Evolutionary conservation across 2,888 invertebrate species (phyloP).

Genomic region (Hirtodrosophila histrioides): DNA sequence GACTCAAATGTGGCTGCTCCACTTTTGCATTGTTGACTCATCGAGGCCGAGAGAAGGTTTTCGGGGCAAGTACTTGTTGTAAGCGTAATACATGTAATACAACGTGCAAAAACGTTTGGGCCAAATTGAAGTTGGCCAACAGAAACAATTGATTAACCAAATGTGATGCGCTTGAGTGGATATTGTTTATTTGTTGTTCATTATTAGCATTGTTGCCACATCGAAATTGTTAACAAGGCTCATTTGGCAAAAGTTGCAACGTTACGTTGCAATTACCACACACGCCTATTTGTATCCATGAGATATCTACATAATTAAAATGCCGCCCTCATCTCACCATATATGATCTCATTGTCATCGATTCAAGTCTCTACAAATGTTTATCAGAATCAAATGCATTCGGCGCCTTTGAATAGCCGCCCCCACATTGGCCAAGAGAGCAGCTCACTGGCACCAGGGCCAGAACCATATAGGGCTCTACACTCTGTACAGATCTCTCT

Average conservation of each 20-base stretch:
- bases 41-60: conserved; percentile 52
- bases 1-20: conserved; percentile 44
- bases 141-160: conserved; percentile 45
- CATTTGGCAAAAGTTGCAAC: conserved; percentile 22
- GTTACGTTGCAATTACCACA: conserved; percentile 20
- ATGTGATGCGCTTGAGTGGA: conserved; percentile 43
- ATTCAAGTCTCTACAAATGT: conserved; percentile 1
- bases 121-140: conserved; percentile 25
- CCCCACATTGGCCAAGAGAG: not conserved
- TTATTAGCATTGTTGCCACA: conserved; percentile 12
- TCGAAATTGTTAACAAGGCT: conserved; percentile 64
- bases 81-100: not conserved
- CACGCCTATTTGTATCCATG: not conserved
- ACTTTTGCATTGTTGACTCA: conserved; percentile 59
- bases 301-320: not conserved
- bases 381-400: conserved; percentile 6
- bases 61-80: not conserved
- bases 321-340: conserved; percentile 30
- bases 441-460: conserved; percentile 3
- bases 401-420: conserved; percentile 42
- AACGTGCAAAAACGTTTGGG: conserved; percentile 1
- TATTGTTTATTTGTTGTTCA: conserved; percentile 8
- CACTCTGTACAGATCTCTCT: conserved; percentile 1
- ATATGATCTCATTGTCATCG: conserved; percentile 8
- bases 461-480: conserved; percentile 24